Conservation (phyloP, 1,140 invertebrate genomes). For the Musca domestica region DNA sequence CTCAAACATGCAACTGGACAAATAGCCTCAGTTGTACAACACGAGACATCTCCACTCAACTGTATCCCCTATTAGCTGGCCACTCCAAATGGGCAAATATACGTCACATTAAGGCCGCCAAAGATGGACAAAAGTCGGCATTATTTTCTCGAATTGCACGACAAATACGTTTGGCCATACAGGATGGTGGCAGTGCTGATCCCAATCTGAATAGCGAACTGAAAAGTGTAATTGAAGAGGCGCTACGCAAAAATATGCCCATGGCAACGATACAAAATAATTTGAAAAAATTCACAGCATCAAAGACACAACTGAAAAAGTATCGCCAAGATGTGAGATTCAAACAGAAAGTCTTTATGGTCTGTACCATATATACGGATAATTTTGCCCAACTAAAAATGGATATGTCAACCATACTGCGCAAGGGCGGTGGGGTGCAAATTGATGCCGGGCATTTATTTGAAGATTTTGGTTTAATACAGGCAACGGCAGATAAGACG, state of each 20-base stretch:
- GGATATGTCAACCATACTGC: constrained; percentile 52
- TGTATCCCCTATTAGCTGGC: constrained; percentile 60
- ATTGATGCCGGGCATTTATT: constrained; percentile 54
- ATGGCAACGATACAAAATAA: constrained; percentile 59
- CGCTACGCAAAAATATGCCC: constrained; percentile 63
- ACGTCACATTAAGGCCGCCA: constrained; percentile 63
- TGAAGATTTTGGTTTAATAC: constrained; percentile 58
- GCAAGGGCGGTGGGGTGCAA: constrained; percentile 42
- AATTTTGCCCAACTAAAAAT: constrained; percentile 44
- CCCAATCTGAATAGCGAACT: constrained; percentile 60
- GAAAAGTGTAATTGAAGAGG: constrained; percentile 59
- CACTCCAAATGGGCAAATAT: constrained; percentile 77
- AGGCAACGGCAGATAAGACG: constrained; percentile 45
- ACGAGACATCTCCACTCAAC: no score
- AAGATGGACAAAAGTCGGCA: constrained; percentile 59
- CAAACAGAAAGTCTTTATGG: constrained; percentile 38
- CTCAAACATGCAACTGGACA: no score
- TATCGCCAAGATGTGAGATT: constrained; percentile 53
- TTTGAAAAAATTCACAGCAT: constrained; percentile 55
- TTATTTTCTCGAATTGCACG: constrained; percentile 55
- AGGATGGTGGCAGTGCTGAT: constrained; percentile 59
- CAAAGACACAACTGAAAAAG: constrained; percentile 39
- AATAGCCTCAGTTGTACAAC: no score
- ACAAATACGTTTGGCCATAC: constrained; percentile 60
- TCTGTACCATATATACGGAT: constrained; percentile 45